phyloP scores from a whole-genome alignment of 1,140 invertebrate genomes.

The Drusus annulatus region DNA sequence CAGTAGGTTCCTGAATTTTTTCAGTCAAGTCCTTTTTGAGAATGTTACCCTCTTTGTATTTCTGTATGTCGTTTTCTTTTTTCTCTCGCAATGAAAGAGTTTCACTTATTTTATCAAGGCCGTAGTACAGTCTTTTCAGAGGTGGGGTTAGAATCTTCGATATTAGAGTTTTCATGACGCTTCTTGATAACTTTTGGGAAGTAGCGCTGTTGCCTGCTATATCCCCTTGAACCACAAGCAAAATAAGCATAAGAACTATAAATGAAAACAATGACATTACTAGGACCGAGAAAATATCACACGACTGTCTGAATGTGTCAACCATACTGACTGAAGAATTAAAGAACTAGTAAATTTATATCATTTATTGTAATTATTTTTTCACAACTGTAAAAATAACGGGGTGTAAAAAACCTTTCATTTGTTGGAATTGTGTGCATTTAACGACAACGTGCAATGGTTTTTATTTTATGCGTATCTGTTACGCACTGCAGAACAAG shows the following conservation, averaged over 20 bases:
- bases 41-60: background rate
- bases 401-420: no score
- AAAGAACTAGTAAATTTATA: background rate
- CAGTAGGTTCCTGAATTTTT: slow-evolving; percentile 6
- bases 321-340: slow-evolving; percentile 23
- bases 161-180: slow-evolving; percentile 63
- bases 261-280: slow-evolving; percentile 66
- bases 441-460: no score
- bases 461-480: no score
- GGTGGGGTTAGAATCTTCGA: slow-evolving; percentile 65
- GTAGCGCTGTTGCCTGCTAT: slow-evolving; percentile 38
- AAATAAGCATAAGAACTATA: slow-evolving; percentile 62
- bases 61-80: background rate
- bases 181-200: slow-evolving; percentile 41
- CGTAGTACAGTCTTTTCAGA: slow-evolving; percentile 62
- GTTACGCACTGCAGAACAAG: no score
- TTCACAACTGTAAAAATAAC: no score
- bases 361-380: background rate
- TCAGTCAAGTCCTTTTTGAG: background rate
- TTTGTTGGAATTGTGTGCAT: no score
- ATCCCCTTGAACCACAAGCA: slow-evolving; percentile 62
- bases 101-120: slow-evolving; percentile 62
- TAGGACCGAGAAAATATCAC: slow-evolving; percentile 32
- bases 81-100: background rate
- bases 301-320: background rate